These are phyloP conservation scores for Clarias laeviceps DNA, from an alignment of 2,797 vertebrate genomes.

Conservation along the genomic window DNA sequence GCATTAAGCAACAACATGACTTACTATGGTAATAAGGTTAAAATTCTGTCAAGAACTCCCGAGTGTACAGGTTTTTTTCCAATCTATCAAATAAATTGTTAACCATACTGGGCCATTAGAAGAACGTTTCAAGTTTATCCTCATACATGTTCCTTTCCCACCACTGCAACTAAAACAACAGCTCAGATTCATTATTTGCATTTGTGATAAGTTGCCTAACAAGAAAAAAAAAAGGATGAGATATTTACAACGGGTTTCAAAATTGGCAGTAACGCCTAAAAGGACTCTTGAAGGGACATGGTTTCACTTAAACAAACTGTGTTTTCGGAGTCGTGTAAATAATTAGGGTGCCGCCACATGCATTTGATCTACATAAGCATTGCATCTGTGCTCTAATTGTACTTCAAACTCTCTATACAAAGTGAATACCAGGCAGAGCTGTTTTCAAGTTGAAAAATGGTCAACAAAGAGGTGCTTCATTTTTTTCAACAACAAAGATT, in stretches of 20 bases:
- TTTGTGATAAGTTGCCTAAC: constrained; percentile 5
- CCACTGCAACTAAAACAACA: not conserved
- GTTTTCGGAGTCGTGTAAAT: constrained; percentile 10
- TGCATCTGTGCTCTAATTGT: constrained; percentile 2
- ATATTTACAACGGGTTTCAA: not conserved
- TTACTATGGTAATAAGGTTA: constrained; percentile 16
- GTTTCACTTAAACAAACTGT: constrained; percentile 12
- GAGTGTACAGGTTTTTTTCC: not conserved
- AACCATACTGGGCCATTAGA: not conserved
- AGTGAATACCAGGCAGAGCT: not conserved
- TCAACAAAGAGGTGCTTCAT: not conserved
- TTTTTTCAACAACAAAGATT: not conserved
- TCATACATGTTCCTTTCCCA: not conserved
- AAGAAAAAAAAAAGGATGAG: not conserved
- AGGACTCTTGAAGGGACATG: not conserved
- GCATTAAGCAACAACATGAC: constrained; percentile 26
- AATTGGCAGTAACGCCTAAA: not conserved
- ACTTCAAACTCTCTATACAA: not conserved
- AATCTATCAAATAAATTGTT: not conserved
- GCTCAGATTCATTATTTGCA: not conserved
- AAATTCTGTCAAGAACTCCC: constrained; percentile 15
- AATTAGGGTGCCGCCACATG: not conserved
- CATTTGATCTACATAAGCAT: not conserved
- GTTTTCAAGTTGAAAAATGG: not conserved
- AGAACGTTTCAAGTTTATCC: constrained; percentile 6